A percentile compares a stretch with the other conserved stretches of the same genome.
Conservation (phyloP, 2,888 invertebrate species). For the Hydraecia micacea region DNA sequence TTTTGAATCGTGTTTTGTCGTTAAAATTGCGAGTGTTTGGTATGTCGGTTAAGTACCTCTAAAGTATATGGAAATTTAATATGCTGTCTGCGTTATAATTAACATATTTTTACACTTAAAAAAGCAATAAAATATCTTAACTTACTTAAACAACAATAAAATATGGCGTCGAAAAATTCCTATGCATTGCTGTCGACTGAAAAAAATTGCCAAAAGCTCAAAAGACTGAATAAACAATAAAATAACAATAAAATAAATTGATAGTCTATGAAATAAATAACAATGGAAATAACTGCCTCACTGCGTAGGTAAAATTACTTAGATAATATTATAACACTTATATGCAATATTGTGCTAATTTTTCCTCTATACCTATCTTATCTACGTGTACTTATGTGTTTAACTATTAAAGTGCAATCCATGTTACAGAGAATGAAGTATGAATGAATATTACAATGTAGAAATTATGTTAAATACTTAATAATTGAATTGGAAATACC, state of each 20-base stretch:
- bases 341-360: conserved; percentile 25
- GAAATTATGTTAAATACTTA: conserved; percentile 14
- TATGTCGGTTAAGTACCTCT: not conserved
- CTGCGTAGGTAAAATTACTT: not conserved
- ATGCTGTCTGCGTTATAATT: not conserved
- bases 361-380: conserved; percentile 15
- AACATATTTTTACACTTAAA: not conserved
- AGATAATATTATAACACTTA: not conserved
- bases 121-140: not conserved
- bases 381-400: not conserved
- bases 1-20: conserved; percentile 19
- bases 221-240: too few species aligned
- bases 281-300: not conserved
- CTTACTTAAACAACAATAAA: too few species aligned
- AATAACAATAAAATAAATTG: too few species aligned
- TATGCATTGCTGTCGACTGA: not conserved
- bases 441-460: conserved; percentile 13
- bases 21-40: not conserved
- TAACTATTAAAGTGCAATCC: conserved; percentile 24
- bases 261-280: not conserved
- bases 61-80: not conserved
- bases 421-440: not conserved
- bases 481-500: conserved; percentile 3
- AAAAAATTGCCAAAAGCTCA: too few species aligned
- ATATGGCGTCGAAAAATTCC: not conserved